A percentile compares a stretch with the other conserved stretches of the same genome.
Evolutionary conservation across 2,797 vertebrate species (phyloP).

Genomic region (Pygocentrus nattereri): DNA sequence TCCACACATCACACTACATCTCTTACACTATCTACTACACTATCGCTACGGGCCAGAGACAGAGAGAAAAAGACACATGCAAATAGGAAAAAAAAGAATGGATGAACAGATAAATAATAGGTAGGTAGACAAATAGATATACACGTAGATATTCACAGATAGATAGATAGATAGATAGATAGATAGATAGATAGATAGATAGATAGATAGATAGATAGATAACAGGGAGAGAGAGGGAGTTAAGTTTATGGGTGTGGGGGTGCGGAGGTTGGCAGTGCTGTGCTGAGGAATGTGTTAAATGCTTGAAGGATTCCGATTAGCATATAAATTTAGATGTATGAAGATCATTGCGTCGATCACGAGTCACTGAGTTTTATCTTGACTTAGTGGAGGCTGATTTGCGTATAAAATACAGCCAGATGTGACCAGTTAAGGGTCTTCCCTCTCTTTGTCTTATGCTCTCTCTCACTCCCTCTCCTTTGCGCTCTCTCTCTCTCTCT

Average conservation of each 20-base stretch:
- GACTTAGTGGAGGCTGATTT: constrained; percentile 82
- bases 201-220: constrained; percentile 26
- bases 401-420: constrained; percentile 80
- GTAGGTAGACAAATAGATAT: constrained; percentile 12
- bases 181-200: constrained; percentile 15
- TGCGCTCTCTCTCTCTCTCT: background rate
- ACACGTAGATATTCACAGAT: too few relatives aligned
- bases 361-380: constrained; percentile 84
- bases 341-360: constrained; percentile 83
- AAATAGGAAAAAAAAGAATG: constrained; percentile 9
- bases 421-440: constrained; percentile 70
- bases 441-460: constrained; percentile 22
- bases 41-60: constrained; percentile 3
- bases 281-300: constrained; percentile 80
- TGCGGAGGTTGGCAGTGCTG: constrained; percentile 56
- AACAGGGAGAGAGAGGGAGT: constrained; percentile 7
- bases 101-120: background rate
- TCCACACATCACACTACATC: background rate
- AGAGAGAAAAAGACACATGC: constrained; percentile 62
- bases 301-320: constrained; percentile 79
- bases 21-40: background rate
- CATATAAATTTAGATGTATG: constrained; percentile 85
- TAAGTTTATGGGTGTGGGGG: constrained; percentile 53
- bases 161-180: constrained; percentile 63
- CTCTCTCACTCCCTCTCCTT: constrained; percentile 4